A percentile compares a stretch with the other conserved stretches of the same genome.
phyloP scores from a whole-genome alignment of 2,113 vertebrate species.

The Oreochromis aureus region DNA sequence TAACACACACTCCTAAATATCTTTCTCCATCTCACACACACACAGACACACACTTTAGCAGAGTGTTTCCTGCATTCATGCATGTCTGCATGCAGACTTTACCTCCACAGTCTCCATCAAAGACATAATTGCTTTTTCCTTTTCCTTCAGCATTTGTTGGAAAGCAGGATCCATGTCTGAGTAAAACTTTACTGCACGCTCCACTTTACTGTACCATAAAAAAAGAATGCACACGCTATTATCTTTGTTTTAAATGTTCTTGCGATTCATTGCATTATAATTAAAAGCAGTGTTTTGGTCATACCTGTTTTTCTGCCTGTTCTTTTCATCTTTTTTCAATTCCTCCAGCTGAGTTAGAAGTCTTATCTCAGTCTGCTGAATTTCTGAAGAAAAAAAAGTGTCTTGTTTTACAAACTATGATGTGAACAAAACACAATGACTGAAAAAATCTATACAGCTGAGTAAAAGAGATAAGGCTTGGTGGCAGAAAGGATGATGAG shows the following conservation, averaged over 20 bases:
- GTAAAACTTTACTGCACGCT: constrained; percentile 4
- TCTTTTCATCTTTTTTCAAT: constrained; percentile 24
- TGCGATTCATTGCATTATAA: neutral
- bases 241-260: neutral
- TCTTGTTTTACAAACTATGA: neutral
- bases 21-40: neutral
- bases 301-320: constrained; percentile 17
- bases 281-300: neutral
- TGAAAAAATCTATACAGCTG: neutral
- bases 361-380: neutral
- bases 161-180: constrained; percentile 58
- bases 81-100: neutral
- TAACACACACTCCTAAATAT: neutral
- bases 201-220: constrained; percentile 4
- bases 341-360: constrained; percentile 1
- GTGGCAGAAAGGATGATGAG: neutral
- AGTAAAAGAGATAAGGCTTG: neutral
- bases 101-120: constrained; percentile 77
- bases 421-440: neutral
- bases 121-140: constrained; percentile 67
- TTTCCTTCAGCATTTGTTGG: constrained; percentile 68
- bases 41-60: neutral
- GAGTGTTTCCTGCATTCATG: neutral
- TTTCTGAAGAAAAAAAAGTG: constrained; percentile 6
- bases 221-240: neutral